Conservation (phyloP, 2,888 invertebrate genomes). For the Meta bourneti region DNA sequence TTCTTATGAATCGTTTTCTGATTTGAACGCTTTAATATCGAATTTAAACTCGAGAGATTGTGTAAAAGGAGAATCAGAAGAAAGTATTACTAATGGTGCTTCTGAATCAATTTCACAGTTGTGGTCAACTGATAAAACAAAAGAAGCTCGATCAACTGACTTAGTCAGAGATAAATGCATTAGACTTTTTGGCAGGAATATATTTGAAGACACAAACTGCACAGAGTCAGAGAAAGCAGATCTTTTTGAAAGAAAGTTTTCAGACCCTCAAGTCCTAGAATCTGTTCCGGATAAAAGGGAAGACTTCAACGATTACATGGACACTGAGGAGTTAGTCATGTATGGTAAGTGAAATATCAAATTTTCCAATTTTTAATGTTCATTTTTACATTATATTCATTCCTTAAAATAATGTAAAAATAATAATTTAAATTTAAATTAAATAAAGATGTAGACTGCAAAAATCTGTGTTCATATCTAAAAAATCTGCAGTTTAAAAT, state of each 20-base stretch:
- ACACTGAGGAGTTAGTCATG: neutral
- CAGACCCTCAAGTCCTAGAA: neutral
- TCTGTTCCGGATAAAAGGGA: neutral
- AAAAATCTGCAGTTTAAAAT: too few species aligned
- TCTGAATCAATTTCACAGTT: neutral
- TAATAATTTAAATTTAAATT: too few species aligned
- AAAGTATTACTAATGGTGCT: neutral
- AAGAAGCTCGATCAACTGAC: neutral
- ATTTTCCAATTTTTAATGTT: neutral
- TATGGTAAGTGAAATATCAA: slow-evolving; percentile 1
- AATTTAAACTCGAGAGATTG: neutral
- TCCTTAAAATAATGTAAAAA: too few species aligned
- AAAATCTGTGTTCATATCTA: too few species aligned
- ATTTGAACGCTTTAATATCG: slow-evolving; percentile 1
- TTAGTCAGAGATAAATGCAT: too few species aligned
- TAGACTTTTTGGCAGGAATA: neutral
- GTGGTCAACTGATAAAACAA: neutral
- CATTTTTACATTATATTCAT: too few species aligned
- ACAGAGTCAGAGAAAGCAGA: neutral
- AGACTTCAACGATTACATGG: neutral
- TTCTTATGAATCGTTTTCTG: slow-evolving; percentile 16
- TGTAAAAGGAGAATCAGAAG: neutral
- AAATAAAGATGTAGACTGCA: too few species aligned
- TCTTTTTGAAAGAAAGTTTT: neutral
- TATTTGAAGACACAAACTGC: neutral